These are phyloP conservation scores for Bombyx mandarina DNA, from an alignment of 1,140 invertebrate species.

Conservation along the genomic window DNA sequence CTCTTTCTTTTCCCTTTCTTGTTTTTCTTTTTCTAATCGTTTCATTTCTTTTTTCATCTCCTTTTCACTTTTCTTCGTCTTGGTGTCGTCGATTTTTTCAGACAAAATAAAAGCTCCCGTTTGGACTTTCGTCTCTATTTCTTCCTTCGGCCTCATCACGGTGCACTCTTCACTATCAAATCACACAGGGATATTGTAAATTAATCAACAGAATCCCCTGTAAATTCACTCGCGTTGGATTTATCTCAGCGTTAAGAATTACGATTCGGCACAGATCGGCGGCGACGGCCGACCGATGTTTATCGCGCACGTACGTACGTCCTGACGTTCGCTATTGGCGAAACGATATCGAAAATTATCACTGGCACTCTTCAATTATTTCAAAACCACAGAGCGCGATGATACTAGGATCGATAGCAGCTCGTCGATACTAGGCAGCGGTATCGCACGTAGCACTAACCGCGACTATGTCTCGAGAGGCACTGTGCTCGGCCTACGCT, in stretches of 20 bases:
- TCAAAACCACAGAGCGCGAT: conserved; percentile 26
- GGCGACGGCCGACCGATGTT: conserved; percentile 21
- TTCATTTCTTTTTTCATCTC: conserved; percentile 71
- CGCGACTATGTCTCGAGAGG: conserved; percentile 25
- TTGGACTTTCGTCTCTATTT: conserved; percentile 53
- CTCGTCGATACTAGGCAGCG: conserved; percentile 6
- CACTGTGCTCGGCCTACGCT: conserved; percentile 12
- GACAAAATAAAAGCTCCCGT: conserved; percentile 68
- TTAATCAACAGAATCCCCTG: conserved; percentile 37
- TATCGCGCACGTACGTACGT: conserved; percentile 29
- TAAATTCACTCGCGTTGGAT: conserved; percentile 37
- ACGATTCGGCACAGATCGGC: conserved; percentile 39
- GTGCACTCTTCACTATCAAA: conserved; percentile 23
- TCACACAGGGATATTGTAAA: conserved; percentile 42
- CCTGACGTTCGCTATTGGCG: conserved; percentile 39
- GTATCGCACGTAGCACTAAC: conserved; percentile 23
- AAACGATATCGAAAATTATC: conserved; percentile 46
- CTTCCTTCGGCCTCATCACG: conserved; percentile 65
- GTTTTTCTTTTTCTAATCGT: conserved; percentile 63
- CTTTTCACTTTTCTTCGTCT: conserved; percentile 64
- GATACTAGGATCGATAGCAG: conserved; percentile 22
- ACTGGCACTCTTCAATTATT: conserved; percentile 43
- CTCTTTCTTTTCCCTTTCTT: conserved; percentile 65
- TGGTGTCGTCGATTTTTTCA: conserved; percentile 68
- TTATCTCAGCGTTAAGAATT: conserved; percentile 40